A percentile compares a stretch with the other conserved stretches of the same genome.
Conservation (phyloP, 2,113 vertebrate genomes). For the Plecotus auritus region DNA sequence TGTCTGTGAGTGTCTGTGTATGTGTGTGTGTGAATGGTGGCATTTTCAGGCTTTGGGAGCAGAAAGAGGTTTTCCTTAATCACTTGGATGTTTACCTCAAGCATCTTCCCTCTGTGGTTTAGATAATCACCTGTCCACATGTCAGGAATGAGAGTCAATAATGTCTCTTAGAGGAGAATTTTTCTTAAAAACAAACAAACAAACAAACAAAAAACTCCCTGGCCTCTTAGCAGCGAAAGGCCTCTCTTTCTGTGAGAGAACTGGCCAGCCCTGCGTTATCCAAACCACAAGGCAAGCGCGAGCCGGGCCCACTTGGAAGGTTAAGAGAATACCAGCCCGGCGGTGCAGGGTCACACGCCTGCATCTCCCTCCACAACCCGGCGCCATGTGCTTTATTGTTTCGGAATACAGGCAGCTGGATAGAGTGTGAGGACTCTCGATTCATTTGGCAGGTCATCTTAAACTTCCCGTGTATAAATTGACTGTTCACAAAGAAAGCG, state of each 20-base stretch:
- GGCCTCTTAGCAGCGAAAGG: not conserved
- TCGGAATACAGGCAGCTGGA: not conserved
- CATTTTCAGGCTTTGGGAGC: not conserved
- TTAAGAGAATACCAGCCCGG: not conserved
- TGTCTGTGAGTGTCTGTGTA: too few species aligned
- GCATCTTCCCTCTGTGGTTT: not conserved
- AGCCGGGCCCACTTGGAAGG: fast-evolving
- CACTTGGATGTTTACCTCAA: constrained; percentile 42
- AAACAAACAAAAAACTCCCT: not conserved
- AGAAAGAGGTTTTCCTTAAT: constrained; percentile 28
- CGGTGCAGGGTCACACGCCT: fast-evolving
- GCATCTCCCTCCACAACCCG: fast-evolving
- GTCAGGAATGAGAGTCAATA: not conserved
- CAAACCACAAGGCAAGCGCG: fast-evolving
- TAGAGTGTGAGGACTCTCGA: not conserved
- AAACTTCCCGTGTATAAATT: not conserved
- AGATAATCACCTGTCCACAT: constrained; percentile 27
- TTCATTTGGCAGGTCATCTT: not conserved
- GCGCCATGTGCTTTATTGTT: not conserved
- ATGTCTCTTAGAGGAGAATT: not conserved
- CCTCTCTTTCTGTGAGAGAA: not conserved
- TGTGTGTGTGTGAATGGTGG: too few species aligned
- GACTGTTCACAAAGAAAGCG: not conserved
- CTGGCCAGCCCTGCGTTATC: too few species aligned
- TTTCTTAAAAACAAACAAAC: not conserved